Evolutionary conservation across 2,888 invertebrate species (phyloP).

Genomic region (Idaea straminata): DNA sequence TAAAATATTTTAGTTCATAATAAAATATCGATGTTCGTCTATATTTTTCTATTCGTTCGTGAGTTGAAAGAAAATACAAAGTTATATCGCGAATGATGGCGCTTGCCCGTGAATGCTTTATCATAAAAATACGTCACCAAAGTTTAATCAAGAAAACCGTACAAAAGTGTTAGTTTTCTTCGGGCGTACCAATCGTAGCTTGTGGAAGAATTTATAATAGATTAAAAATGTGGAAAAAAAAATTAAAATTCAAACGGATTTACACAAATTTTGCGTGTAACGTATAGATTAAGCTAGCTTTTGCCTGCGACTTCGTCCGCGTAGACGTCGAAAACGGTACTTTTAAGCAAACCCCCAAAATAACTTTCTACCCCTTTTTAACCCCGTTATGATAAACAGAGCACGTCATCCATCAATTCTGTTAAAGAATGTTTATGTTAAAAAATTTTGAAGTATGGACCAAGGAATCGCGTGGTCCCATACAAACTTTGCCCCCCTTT

Average conservation of each 20-base stretch:
- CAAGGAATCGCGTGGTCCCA: too few relatives aligned
- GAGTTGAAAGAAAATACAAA: not conserved
- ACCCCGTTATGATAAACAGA: too few relatives aligned
- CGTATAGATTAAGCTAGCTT: too few relatives aligned
- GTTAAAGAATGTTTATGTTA: too few relatives aligned
- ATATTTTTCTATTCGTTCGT: not conserved
- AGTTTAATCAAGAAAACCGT: not conserved
- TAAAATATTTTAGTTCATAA: not conserved
- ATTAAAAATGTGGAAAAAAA: not conserved
- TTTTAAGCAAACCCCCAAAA: too few relatives aligned
- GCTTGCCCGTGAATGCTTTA: not conserved
- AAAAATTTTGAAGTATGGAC: too few relatives aligned
- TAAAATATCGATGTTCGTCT: not conserved
- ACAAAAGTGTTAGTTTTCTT: not conserved
- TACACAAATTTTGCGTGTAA: too few relatives aligned
- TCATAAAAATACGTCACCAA: not conserved
- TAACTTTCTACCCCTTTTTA: too few relatives aligned
- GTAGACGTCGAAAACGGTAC: too few relatives aligned
- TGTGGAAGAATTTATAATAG: not conserved
- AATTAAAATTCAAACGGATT: not conserved
- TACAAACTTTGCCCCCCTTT: too few relatives aligned
- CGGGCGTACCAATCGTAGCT: not conserved
- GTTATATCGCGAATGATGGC: not conserved
- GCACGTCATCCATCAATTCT: too few relatives aligned
- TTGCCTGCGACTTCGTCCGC: too few relatives aligned